A percentile compares a stretch with the other conserved stretches of the same genome.
These are phyloP conservation scores for Neelides folsomi DNA, from an alignment of 2,888 invertebrate genomes.

Conservation along the genomic window DNA sequence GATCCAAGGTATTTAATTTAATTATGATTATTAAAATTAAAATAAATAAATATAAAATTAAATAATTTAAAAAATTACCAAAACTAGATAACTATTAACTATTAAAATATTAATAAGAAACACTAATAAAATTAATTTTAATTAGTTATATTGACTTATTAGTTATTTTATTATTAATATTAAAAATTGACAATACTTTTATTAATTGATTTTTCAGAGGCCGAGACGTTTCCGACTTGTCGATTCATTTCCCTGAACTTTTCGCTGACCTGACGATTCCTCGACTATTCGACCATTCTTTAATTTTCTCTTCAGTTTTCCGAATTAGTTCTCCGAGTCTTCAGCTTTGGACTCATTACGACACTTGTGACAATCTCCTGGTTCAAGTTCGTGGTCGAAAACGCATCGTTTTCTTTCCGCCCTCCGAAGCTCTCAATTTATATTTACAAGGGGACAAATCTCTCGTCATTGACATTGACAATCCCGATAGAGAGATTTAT, in stretches of 20 bases:
- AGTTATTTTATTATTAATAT: not conserved
- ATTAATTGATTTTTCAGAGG: conserved; percentile 21
- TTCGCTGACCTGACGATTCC: conserved; percentile 41
- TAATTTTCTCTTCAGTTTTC: conserved; percentile 45
- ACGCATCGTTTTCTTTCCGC: conserved; percentile 41
- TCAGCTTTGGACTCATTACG: conserved; percentile 47
- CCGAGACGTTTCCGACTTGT: conserved; percentile 41
- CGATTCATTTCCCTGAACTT: conserved; percentile 41
- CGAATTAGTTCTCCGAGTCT: conserved; percentile 41
- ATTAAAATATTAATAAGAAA: too few relatives aligned
- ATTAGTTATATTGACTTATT: not conserved
- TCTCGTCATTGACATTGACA: conserved; percentile 41
- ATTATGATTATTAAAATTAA: not conserved
- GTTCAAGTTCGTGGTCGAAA: conserved; percentile 43
- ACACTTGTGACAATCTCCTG: conserved; percentile 46
- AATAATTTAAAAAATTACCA: too few relatives aligned
- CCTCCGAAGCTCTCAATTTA: conserved; percentile 40
- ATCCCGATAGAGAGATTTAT: conserved; percentile 39
- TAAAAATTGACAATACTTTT: not conserved
- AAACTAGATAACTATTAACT: not conserved
- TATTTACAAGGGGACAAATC: conserved; percentile 46
- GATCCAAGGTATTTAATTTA: conserved; percentile 36
- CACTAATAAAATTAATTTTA: not conserved
- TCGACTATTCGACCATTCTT: conserved; percentile 36
- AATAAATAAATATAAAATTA: not conserved